Evolutionary conservation across 2,113 vertebrate species (phyloP).

Genomic region (Myxocyprinus asiaticus): DNA sequence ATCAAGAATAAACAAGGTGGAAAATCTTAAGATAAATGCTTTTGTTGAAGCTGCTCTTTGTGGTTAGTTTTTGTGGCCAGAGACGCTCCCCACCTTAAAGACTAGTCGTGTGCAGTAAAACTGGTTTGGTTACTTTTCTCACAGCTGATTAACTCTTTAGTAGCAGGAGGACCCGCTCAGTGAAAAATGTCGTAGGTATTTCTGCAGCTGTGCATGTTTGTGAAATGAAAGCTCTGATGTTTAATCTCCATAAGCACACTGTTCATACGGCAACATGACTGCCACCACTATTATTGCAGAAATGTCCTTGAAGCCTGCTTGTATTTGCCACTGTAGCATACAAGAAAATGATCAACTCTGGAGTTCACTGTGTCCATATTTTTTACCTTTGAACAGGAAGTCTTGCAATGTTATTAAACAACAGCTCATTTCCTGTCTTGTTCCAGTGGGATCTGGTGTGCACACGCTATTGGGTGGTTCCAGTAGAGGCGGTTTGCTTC

Average conservation of each 20-base stretch:
- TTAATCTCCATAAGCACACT: neutral
- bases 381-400: neutral
- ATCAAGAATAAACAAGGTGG: neutral
- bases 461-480: constrained; percentile 84
- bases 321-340: too few species aligned
- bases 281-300: too few species aligned
- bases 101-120: neutral
- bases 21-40: too few species aligned
- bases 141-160: too few species aligned
- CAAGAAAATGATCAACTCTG: neutral
- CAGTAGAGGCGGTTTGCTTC: constrained; percentile 88
- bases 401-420: neutral
- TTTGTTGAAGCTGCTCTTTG: too few species aligned
- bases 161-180: too few species aligned
- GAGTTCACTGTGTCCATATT: neutral
- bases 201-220: neutral
- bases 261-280: neutral
- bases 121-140: neutral
- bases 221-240: neutral
- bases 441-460: constrained; percentile 88
- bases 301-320: too few species aligned
- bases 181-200: neutral
- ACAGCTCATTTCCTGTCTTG: neutral
- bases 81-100: neutral
- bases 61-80: neutral